These are phyloP conservation scores for Schizothorax lantsangensis DNA, from an alignment of 2,797 vertebrate genomes.

Conservation along the genomic window DNA sequence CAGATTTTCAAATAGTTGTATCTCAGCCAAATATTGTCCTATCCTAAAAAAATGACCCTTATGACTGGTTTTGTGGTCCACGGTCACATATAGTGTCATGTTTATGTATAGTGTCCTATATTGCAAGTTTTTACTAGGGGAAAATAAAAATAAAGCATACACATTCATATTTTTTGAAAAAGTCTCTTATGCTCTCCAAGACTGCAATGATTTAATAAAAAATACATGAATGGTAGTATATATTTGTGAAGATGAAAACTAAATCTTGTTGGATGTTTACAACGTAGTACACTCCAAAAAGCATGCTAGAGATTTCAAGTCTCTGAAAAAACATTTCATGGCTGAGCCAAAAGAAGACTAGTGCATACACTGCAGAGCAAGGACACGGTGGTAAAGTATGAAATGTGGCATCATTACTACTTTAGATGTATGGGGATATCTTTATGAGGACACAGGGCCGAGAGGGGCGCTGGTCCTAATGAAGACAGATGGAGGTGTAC, in stretches of 20 bases:
- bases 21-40: background rate
- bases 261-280: background rate
- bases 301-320: background rate
- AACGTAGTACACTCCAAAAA: background rate
- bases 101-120: background rate
- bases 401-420: slow-evolving; percentile 33
- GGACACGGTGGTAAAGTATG: slow-evolving; percentile 29
- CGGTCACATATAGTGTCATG: too few relatives aligned
- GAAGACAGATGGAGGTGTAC: slow-evolving; percentile 40
- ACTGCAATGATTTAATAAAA: background rate
- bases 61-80: too few relatives aligned
- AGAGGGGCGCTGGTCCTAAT: slow-evolving; percentile 36
- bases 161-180: too few relatives aligned
- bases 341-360: background rate
- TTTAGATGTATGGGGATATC: slow-evolving; percentile 14
- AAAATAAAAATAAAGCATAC: too few relatives aligned
- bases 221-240: background rate
- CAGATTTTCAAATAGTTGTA: too few relatives aligned
- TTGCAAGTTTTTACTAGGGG: too few relatives aligned
- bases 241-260: background rate
- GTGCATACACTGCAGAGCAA: slow-evolving; percentile 6
- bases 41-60: too few relatives aligned
- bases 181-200: background rate
- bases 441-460: slow-evolving; percentile 27
- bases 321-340: background rate